Evolutionary conservation across 2,888 invertebrate species (phyloP), one percentile per base, ranked within the genome.

Genomic region (Dicycla oo): DNA sequence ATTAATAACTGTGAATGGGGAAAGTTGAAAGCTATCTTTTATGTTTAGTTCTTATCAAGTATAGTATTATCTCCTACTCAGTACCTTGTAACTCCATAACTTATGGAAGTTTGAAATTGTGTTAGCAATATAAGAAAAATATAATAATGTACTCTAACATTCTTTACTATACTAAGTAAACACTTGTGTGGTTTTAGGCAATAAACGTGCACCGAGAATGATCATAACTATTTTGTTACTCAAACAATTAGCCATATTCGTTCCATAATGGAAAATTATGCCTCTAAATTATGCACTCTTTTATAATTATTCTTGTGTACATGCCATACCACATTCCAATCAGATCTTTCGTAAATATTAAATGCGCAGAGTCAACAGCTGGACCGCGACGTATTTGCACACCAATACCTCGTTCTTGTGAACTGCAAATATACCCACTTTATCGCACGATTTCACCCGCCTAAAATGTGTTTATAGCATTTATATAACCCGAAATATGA

Each of bases 351-450:
- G 91, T 91, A 93, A 93, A 94, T 90, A 94, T 88, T 86, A 88
- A 86, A 80, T 86, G 88, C 90, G 91, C 88, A 90, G 85, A 91
- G 93, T 94, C 93, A 94, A 95, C 93, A 94, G 92, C 92, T 94
- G 92, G 91, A 91, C 93, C 86, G 84, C 85, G 88, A 85, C 85
- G 82, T 93, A 92, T 95, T 94, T 94, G 92, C 88, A 86, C 87
- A 90, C 88, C 86, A 87, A 91, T 89, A 91, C 89, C 89, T 90
- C 81, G 89, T 86, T 87, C 88, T 90, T 82, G 88, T 81, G 87
- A 88, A 91, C 86, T 56, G 90, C 91, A 93, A 93, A 94, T 87
- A 92, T 83, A 80, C 81, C 72, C 76, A 84, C 61, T 72, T 70
- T 76, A 86, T 70, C 75, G 70, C 63, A 77, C 68, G 80, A 82